Conservation (phyloP, 2,113 vertebrate genomes). For the Trinectes maculatus region DNA sequence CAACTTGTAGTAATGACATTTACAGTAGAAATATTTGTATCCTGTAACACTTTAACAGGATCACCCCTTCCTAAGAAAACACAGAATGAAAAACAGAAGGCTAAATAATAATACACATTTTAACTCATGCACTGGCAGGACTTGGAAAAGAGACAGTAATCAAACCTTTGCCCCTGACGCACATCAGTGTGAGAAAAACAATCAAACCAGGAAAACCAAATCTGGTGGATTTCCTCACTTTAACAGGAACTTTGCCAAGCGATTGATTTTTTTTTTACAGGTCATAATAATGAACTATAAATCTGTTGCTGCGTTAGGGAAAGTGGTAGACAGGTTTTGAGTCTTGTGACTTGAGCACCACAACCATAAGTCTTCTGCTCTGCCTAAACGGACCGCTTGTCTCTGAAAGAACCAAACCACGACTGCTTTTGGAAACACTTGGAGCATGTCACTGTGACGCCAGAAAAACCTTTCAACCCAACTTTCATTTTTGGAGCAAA, state of each 20-base stretch:
- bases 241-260: neutral
- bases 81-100: constrained; percentile 31
- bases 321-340: constrained; percentile 1
- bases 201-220: constrained; percentile 17
- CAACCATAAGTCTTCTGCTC: neutral
- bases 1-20: too few relatives aligned
- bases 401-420: constrained; percentile 31
- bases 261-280: neutral
- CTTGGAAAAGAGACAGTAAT: constrained; percentile 36
- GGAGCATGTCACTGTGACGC: constrained; percentile 4
- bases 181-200: constrained; percentile 45
- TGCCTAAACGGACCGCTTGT: constrained; percentile 30
- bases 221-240: neutral
- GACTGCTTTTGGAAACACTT: constrained; percentile 44
- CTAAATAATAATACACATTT: constrained; percentile 60
- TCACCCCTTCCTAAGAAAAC: constrained; percentile 40
- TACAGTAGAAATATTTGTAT: too few relatives aligned
- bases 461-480: constrained; percentile 13
- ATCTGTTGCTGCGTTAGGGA: too few relatives aligned
- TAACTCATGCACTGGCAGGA: constrained; percentile 24
- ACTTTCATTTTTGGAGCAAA: constrained; percentile 25
- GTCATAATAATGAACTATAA: fast-evolving
- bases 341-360: constrained; percentile 3
- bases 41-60: too few relatives aligned
- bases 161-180: constrained; percentile 17